Base-by-base conservation (phyloP, 1,140 invertebrate species). In the Drosophila kohkoa region DNA sequence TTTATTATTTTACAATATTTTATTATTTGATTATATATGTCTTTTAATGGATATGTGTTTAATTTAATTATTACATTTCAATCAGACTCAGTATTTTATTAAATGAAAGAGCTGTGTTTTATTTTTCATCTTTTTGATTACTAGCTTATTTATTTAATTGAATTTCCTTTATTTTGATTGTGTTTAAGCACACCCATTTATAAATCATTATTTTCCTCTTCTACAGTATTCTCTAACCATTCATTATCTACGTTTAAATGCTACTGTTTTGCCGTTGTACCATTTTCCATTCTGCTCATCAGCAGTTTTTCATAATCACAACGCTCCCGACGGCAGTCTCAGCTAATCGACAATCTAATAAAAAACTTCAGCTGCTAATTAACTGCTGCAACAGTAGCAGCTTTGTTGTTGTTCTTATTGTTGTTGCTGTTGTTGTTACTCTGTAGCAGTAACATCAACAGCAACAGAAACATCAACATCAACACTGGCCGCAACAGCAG, bases 281-380 rank as follows among this genome's bases (percentile, higher is more conserved):
- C n/a, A 57, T 57, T 45, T 35, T 46, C 41, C 2, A 20, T 49
- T 3, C 13, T 25, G 13, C 20, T 66, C 62, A 65, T 65, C 51
- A 55, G 51, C 38, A 45, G 38, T 30, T 58, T 59, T 43, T 48
- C 49, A 46, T 59, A 16, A 30, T 30, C n/a, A 16, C 28, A 49
- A 11, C 16, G 20, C 7, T 38, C 51, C 41, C 7, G 5, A 35
- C 25, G 8, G 30, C 13, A 55, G 65, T 11, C 57, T 51, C 32
- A 59, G 41, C 59, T 75, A 71, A 75, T 71, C 73, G 60, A 35
- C 59, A 65, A 75, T 64, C 38, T 64, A 71, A 65, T 71, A 75
- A 64, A 70, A 75, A 75, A 52, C 67, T 58, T 58, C 45, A 65
- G 32, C 38, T 41, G 59, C 73, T 75, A 75, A 75, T 75, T 75